Evolutionary conservation across 2,113 vertebrate genomes (phyloP).

Genomic region (Rana temporaria): DNA sequence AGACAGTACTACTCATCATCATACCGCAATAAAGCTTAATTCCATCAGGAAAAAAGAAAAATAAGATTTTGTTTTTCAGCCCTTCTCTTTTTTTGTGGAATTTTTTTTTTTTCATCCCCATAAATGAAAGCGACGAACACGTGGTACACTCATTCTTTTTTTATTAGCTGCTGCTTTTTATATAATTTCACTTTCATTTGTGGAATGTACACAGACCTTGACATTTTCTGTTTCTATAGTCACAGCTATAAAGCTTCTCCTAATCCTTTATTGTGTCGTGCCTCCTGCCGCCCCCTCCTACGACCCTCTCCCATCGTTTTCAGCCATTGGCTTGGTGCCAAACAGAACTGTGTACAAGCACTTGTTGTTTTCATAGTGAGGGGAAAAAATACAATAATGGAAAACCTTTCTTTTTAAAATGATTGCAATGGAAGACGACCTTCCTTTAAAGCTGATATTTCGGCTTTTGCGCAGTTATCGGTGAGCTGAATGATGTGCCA

Average conservation of each 20-base stretch:
- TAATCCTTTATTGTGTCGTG: constrained; percentile 27
- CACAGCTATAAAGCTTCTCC: constrained; percentile 46
- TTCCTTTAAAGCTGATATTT: no score
- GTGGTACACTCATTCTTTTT: constrained; percentile 66
- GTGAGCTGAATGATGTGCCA: no score
- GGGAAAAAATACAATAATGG: background rate
- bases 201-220: constrained; percentile 69
- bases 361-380: constrained; percentile 6
- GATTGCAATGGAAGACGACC: no score
- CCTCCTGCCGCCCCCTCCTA: background rate
- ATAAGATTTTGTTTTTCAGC: background rate
- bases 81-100: constrained; percentile 17
- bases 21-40: constrained; percentile 71
- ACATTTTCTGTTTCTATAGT: constrained; percentile 64
- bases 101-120: constrained; percentile 57
- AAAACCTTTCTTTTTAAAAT: background rate
- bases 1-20: constrained; percentile 68
- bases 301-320: background rate
- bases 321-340: background rate
- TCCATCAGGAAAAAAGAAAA: constrained; percentile 72
- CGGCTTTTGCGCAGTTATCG: no score
- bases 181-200: constrained; percentile 71
- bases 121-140: constrained; percentile 71
- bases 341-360: background rate
- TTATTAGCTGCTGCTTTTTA: constrained; percentile 75